A percentile compares a stretch with the other conserved stretches of the same genome.
Evolutionary conservation across 2,113 vertebrate genomes (phyloP).

Genomic region (Neodontobutis hainanensis): DNA sequence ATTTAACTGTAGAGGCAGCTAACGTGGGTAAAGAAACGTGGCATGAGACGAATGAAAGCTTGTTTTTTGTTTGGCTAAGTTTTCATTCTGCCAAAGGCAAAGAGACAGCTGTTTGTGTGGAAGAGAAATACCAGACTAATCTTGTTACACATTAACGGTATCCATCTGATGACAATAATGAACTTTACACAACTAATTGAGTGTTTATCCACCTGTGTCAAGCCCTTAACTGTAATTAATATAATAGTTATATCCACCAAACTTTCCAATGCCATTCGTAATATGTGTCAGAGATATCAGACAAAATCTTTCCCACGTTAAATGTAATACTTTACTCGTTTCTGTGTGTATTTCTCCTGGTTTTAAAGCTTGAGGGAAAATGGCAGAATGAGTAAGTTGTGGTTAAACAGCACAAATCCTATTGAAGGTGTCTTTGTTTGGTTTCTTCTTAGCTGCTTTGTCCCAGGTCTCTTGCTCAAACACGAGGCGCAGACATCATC

Average conservation of each 20-base stretch:
- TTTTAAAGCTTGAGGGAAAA: slow-evolving; percentile 21
- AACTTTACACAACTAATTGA: slow-evolving; percentile 73
- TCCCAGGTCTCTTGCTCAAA: slow-evolving; percentile 65
- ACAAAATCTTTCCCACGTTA: no score
- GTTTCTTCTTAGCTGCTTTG: slow-evolving; percentile 75
- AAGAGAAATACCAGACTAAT: slow-evolving; percentile 71
- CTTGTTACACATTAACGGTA: slow-evolving; percentile 69
- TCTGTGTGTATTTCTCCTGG: neutral
- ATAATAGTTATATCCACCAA: no score
- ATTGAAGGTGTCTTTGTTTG: slow-evolving; percentile 71
- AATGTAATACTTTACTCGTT: no score
- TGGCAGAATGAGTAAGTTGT: slow-evolving; percentile 57
- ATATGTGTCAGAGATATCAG: no score
- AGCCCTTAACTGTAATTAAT: slow-evolving; percentile 56
- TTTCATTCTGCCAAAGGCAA: no score
- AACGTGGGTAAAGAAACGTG: no score
- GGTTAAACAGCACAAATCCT: slow-evolving; percentile 68
- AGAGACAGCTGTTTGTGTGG: neutral
- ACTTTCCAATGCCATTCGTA: no score
- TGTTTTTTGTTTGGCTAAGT: no score
- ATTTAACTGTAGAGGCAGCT: no score
- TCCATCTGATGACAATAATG: slow-evolving; percentile 70
- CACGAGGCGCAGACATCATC: slow-evolving; percentile 52
- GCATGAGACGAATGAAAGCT: no score
- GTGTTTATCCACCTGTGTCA: slow-evolving; percentile 69